Conservation (phyloP, 2,113 vertebrate genomes). For the Malurus alboscapulatus region DNA sequence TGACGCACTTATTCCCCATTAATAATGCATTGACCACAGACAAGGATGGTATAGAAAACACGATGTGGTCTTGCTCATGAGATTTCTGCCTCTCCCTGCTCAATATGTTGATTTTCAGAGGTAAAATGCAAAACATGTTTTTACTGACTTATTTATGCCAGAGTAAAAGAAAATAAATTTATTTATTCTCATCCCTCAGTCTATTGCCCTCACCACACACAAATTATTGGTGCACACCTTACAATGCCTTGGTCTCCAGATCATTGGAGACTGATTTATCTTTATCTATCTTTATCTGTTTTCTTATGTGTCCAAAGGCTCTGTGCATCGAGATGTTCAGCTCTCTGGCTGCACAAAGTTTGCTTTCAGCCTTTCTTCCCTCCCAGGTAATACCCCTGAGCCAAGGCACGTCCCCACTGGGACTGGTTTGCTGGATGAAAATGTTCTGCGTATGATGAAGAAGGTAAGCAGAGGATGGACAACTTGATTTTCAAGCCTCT, state of each 20-base stretch:
- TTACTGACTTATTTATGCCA: background rate
- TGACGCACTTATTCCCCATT: background rate
- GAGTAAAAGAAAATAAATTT: background rate
- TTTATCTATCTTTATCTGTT: background rate
- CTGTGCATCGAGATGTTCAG: rapidly evolving
- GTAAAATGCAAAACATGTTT: background rate
- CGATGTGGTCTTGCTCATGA: rapidly evolving
- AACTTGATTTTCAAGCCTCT: background rate
- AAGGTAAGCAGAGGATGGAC: background rate
- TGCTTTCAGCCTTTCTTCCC: background rate
- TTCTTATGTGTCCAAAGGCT: background rate
- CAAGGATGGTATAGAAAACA: background rate
- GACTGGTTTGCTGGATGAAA: background rate
- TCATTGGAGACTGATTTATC: background rate
- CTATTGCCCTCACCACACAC: background rate
- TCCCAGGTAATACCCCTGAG: background rate
- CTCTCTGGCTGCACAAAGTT: background rate
- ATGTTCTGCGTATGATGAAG: background rate
- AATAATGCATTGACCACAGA: background rate
- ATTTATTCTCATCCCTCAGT: background rate
- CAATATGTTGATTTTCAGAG: background rate
- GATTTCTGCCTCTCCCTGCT: background rate
- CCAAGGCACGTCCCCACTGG: background rate
- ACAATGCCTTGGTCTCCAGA: background rate
- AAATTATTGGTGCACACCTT: background rate